A percentile compares a stretch with the other conserved stretches of the same genome.
phyloP scores from a whole-genome alignment of 2,113 vertebrate genomes.

The Formicarius rufipectus region DNA sequence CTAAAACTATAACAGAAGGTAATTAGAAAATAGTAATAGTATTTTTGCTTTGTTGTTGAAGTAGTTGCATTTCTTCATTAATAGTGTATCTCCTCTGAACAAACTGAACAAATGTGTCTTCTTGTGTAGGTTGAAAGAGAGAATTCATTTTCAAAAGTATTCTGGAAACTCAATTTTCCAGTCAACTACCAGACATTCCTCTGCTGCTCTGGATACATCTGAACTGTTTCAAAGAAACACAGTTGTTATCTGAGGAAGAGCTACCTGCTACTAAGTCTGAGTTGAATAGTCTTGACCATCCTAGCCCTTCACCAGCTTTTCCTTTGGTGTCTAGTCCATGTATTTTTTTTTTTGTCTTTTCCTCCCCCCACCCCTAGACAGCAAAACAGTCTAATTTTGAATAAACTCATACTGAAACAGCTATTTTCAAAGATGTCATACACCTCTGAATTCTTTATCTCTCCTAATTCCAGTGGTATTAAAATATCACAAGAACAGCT shows the following conservation, averaged over 20 bases:
- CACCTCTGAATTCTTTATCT: constrained; percentile 2
- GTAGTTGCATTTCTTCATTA: not conserved
- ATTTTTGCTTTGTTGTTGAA: not conserved
- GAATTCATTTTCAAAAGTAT: not conserved
- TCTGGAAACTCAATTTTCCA: not conserved
- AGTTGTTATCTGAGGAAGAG: not conserved
- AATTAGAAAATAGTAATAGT: not conserved
- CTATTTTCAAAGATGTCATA: constrained; percentile 45
- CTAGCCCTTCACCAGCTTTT: not conserved
- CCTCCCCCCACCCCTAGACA: too few species aligned
- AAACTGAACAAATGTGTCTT: not conserved
- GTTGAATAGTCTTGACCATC: not conserved
- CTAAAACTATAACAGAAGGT: too few species aligned
- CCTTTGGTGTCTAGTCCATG: not conserved
- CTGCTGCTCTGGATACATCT: not conserved
- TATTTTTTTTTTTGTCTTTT: too few species aligned
- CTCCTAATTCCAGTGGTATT: constrained; percentile 30
- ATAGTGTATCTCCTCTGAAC: not conserved
- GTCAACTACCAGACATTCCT: not conserved
- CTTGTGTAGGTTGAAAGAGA: not conserved
- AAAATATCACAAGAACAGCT: constrained; percentile 39
- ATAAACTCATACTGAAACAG: not conserved
- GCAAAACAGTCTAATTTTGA: not conserved
- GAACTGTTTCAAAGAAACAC: not conserved
- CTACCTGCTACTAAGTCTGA: not conserved